Evolutionary conservation across 2,797 vertebrate species (phyloP).

Genomic region (Hydrocynus forskahlii): DNA sequence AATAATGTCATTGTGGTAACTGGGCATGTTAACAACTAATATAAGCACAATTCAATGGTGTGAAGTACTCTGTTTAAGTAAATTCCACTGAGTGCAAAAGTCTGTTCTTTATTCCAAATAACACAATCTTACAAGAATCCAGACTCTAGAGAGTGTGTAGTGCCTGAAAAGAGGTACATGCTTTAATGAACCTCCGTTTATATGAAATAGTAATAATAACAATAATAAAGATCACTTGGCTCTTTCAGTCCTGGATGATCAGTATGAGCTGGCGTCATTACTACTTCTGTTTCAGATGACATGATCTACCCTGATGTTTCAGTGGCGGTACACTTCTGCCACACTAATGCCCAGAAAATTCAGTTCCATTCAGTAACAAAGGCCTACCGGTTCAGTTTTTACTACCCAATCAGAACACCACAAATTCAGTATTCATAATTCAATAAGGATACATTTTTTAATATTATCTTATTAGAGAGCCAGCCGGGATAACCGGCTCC

Average conservation of each 20-base stretch:
- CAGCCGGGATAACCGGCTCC: background rate
- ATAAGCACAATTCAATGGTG: too few species aligned
- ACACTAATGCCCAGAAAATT: background rate
- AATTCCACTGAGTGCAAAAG: background rate
- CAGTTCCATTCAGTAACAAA: background rate
- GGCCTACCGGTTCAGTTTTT: background rate
- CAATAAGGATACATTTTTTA: background rate
- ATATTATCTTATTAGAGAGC: background rate
- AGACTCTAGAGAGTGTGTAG: too few species aligned
- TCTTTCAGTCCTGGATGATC: background rate
- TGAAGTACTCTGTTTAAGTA: too few species aligned
- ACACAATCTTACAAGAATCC: too few species aligned
- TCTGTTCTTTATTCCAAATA: too few species aligned
- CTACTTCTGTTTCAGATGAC: constrained; percentile 13
- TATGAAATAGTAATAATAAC: background rate
- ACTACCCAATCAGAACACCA: background rate
- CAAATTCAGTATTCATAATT: constrained; percentile 4
- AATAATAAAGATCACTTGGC: background rate
- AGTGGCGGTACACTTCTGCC: background rate
- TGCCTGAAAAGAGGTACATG: background rate
- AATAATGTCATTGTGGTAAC: too few species aligned
- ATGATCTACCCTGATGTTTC: background rate
- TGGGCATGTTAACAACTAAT: too few species aligned
- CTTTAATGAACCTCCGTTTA: background rate
- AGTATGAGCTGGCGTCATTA: constrained; percentile 5